Evolutionary conservation across 2,888 invertebrate genomes (phyloP), one percentile per base, ranked within the genome.

Genomic region (Thymelicus sylvestris): DNA sequence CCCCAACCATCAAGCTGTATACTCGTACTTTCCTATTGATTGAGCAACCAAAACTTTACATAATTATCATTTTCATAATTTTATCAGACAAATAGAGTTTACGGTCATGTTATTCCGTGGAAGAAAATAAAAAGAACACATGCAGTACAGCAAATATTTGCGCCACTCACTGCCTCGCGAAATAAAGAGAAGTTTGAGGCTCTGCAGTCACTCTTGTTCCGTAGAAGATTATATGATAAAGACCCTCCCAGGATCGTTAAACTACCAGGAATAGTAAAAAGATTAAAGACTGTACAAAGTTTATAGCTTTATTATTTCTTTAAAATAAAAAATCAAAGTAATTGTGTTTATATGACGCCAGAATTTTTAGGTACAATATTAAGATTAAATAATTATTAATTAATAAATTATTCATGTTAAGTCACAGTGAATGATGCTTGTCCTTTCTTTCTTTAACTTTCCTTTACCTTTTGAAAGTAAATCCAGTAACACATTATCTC

Each of bases 31-130:
- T 19, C 19, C 0, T 10, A 10, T 41, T 41, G 8, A 8, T 44
- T 44, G 44, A 44, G 44, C 44, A 4, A 55, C 12, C 24, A 55
- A 55, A 55, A 55, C 24, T 24, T 19, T 0, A 57, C 12, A 10
- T 38, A n/a, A n/a, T n/a, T n/a, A 52, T 15, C 15, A 52, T 52
- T 38, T 57, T 55, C 39, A 61, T 66, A 55, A 39, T 62, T 72
- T 60, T 50, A 66, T 67, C 72, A 72, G 74, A 75, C 52, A 60
- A 76, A 65, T 71, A 76, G 68, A 67, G 19, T 78, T 24, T 87
- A 83, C 74, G 92, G 92, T 68, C 89, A 90, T 78, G 74, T 76
- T 64, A 90, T 92, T 75, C 86, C 87, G 64, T 92, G 91, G 91
- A 88, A 80, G 79, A 65, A 72, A 62, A 74, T 79, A 24, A 75